phyloP scores from a whole-genome alignment of 2,797 vertebrate species.

The Danio jaintianensis region DNA sequence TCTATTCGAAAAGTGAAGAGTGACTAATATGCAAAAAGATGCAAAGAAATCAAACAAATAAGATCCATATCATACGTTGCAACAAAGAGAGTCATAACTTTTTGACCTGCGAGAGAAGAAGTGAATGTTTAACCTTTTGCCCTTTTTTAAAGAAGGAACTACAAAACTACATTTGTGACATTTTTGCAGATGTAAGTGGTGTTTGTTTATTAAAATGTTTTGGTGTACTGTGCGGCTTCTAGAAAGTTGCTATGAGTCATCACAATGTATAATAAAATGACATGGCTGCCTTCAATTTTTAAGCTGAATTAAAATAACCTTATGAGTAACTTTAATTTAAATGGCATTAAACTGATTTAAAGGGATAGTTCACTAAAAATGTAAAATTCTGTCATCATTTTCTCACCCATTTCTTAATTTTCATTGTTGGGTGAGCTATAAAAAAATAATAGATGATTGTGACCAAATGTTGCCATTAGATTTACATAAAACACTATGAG shows the following conservation, averaged over 20 bases:
- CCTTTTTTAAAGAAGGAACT: background rate
- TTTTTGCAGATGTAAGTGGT: background rate
- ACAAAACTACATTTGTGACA: background rate
- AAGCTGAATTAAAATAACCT: no score
- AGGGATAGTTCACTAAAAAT: no score
- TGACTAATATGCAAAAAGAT: conserved; percentile 55
- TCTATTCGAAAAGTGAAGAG: conserved; percentile 27
- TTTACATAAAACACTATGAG: no score
- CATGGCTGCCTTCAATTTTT: no score
- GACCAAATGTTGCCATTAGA: no score
- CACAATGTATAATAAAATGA: no score
- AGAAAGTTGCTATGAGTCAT: background rate
- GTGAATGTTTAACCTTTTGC: background rate
- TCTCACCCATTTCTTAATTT: no score
- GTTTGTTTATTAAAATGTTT: background rate
- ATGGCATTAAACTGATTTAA: no score
- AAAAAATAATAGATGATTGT: no score
- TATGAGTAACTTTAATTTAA: no score
- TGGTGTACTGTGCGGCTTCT: background rate
- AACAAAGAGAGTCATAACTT: background rate
- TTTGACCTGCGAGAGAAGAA: conserved; percentile 9
- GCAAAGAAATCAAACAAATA: conserved; percentile 19
- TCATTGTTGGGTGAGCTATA: no score
- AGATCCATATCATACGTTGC: conserved; percentile 2
- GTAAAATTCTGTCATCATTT: no score